Evolutionary conservation across 1,140 invertebrate genomes (phyloP), one percentile per base, ranked within the genome.

Genomic region (Agraylea sexmaculata): DNA sequence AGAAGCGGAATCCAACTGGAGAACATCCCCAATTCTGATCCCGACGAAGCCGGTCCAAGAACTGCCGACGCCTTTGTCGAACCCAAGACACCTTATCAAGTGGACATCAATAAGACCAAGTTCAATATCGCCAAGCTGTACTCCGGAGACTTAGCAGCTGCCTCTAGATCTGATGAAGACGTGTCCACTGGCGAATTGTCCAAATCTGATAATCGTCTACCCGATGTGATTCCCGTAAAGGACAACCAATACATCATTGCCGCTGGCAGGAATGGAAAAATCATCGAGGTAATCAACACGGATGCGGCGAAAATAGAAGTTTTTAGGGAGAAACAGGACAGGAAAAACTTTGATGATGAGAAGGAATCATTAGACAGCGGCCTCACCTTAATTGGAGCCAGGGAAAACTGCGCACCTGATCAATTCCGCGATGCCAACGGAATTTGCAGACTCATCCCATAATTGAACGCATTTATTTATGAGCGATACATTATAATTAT

Each of bases 391-490:
- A 52, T 75, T 11, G 73, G 74, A 10, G 71, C 72, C 1, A 56
- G 60, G 31, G 73, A 75, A 22, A 70, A 75, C 47, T 78, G 75
- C 52, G 74, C 72, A 10, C 75, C 74, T 0, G 74, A 68, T 27
- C 57, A 66, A 17, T 59, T 59, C 32, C 59, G 74, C 18, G 73
- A 77, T 47, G 62, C 67, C 23, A 66, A 66, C 33, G 70, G 70
- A 11, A 53, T 66, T 20, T 72, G 70, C 42, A 59, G 55, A 52
- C 53, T 56, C 35, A 31, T 52, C 22, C n/a, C n/a, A n/a, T n/a
- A n/a, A n/a, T n/a, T n/a, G n/a, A n/a, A n/a, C n/a, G n/a, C n/a
- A n/a, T n/a, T n/a, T n/a, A n/a, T n/a, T n/a, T n/a, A n/a, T n/a
- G n/a, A n/a, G n/a, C n/a, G n/a, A n/a, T n/a, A n/a, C n/a, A n/a